Evolutionary conservation across 2,888 invertebrate genomes (phyloP).

Genomic region (Drosophila anomelani): DNA sequence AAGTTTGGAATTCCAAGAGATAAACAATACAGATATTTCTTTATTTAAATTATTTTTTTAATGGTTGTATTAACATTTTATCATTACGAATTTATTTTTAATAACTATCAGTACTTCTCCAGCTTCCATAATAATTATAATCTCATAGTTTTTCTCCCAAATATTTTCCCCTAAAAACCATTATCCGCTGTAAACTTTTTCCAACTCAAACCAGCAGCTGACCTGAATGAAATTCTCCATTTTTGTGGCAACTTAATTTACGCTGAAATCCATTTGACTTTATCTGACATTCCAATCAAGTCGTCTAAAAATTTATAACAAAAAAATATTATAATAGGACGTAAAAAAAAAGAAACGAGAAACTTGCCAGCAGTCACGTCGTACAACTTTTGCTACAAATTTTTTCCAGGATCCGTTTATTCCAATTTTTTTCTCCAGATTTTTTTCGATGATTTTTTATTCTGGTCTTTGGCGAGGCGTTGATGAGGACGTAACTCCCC

Average conservation of each 20-base stretch:
- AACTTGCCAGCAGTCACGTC: constrained; percentile 69
- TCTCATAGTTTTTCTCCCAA: background rate
- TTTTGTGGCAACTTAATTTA: constrained; percentile 73
- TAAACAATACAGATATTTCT: no score
- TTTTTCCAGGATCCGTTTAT: constrained; percentile 56
- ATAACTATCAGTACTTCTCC: accelerated
- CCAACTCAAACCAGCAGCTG: constrained; percentile 24
- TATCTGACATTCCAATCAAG: constrained; percentile 83
- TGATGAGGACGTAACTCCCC: constrained; percentile 52
- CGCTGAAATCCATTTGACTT: constrained; percentile 82
- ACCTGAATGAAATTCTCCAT: constrained; percentile 49
- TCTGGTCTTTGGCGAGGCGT: constrained; percentile 37
- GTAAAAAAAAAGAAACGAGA: constrained; percentile 47
- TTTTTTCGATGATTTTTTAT: constrained; percentile 32
- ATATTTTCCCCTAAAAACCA: background rate
- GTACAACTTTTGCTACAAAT: constrained; percentile 74
- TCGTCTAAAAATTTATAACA: constrained; percentile 73
- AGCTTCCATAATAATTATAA: background rate
- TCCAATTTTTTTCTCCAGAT: constrained; percentile 26
- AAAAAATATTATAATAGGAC: constrained; percentile 51
- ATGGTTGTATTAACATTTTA: background rate
- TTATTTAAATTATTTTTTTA: background rate
- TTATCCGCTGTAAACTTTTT: constrained; percentile 8
- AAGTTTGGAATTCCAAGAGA: background rate
- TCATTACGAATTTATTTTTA: background rate